Conservation (phyloP, 2,113 vertebrate genomes). For the Strix aluco region DNA sequence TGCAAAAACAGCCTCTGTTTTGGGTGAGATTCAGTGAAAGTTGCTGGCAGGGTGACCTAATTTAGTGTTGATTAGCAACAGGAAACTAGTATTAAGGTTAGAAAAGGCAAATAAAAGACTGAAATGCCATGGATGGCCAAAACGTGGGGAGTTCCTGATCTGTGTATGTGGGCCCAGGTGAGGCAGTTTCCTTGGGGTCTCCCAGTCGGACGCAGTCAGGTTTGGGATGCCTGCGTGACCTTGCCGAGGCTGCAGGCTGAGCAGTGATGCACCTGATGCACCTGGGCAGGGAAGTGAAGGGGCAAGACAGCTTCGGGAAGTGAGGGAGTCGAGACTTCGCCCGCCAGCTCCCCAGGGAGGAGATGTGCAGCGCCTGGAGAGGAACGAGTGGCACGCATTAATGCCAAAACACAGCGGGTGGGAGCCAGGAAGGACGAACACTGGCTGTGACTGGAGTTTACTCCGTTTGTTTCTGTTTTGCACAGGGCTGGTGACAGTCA, state of each 20-base stretch:
- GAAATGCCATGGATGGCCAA: neutral
- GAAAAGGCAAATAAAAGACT: neutral
- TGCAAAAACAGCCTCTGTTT: neutral
- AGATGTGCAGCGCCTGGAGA: rapidly evolving
- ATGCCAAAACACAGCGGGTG: neutral
- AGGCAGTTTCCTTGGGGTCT: neutral
- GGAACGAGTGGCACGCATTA: rapidly evolving
- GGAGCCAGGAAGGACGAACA: rapidly evolving
- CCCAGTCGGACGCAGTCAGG: rapidly evolving
- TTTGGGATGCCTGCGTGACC: rapidly evolving
- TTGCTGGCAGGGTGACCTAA: neutral
- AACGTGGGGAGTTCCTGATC: neutral
- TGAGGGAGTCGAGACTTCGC: rapidly evolving
- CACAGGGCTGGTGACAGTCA: neutral
- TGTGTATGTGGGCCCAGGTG: rapidly evolving
- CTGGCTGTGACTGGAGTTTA: neutral
- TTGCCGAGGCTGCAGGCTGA: rapidly evolving
- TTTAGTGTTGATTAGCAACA: neutral
- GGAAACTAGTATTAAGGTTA: neutral
- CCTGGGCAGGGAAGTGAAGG: neutral
- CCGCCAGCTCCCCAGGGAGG: neutral
- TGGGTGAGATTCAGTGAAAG: neutral
- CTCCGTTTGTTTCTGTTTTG: neutral
- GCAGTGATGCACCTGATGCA: neutral
- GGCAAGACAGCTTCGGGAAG: neutral